Evolutionary conservation across 2,888 invertebrate species (phyloP).

Genomic region (Dastarcus helophoroides): DNA sequence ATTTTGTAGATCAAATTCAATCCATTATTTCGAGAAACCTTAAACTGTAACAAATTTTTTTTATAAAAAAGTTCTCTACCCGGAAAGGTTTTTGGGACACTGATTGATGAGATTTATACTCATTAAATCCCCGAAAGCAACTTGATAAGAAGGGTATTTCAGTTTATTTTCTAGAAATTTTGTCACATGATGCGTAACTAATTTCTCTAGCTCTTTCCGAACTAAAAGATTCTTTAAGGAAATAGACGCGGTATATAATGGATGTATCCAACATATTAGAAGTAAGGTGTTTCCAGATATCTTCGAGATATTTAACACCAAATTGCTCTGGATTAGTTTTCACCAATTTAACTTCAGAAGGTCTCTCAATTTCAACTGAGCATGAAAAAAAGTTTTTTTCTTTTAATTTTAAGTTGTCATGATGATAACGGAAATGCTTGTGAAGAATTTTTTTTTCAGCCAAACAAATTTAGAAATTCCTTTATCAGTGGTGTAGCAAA

Average conservation of each 20-base stretch:
- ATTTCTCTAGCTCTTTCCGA: constrained; percentile 61
- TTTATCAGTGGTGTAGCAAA: constrained; percentile 59
- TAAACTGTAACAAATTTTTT: no score
- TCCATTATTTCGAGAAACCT: no score
- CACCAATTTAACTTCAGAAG: constrained; percentile 49
- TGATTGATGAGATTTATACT: no score
- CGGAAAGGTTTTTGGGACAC: no score
- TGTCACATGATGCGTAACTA: constrained; percentile 54
- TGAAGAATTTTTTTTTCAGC: constrained; percentile 18
- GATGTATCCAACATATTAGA: constrained; percentile 41
- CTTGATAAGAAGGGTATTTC: constrained; percentile 67
- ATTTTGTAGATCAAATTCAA: no score
- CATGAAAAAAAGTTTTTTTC: constrained; percentile 17
- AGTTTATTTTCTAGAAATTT: constrained; percentile 54
- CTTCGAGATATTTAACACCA: constrained; percentile 70
- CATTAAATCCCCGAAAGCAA: constrained; percentile 43
- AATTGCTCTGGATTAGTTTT: constrained; percentile 79
- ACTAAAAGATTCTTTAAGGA: constrained; percentile 73
- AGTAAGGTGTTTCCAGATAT: constrained; percentile 51
- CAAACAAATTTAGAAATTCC: constrained; percentile 18
- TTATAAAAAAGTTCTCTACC: no score
- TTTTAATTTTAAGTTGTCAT: no score
- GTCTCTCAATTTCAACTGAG: constrained; percentile 45
- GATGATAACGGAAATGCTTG: constrained; percentile 1
- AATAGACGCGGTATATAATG: constrained; percentile 61